Conservation (phyloP, 2,113 vertebrate genomes). For the Cromileptes altivelis region DNA sequence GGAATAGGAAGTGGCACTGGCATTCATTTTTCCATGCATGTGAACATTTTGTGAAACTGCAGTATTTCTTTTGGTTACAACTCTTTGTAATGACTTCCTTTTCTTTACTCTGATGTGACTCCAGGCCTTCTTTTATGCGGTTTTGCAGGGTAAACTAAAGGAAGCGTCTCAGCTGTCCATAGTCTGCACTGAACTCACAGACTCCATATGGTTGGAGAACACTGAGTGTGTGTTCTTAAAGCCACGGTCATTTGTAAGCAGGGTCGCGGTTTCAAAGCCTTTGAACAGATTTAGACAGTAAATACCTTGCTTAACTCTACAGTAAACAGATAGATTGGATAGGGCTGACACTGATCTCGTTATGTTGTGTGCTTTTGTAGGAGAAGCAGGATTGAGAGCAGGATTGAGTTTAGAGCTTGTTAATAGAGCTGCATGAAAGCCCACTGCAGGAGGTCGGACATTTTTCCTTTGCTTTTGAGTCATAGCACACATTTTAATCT, state of each 20-base stretch:
- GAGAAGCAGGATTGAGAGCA: conserved; percentile 47
- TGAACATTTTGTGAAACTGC: neutral
- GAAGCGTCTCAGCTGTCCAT: neutral
- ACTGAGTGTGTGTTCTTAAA: conserved; percentile 14
- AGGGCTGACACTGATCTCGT: conserved; percentile 63
- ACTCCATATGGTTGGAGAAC: neutral
- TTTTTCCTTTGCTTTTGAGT: conserved; percentile 14
- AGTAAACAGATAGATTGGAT: conserved; percentile 70
- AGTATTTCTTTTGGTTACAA: neutral
- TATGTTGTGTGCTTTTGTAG: conserved; percentile 62
- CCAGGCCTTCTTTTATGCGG: neutral
- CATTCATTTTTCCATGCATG: neutral
- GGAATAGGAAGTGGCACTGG: neutral
- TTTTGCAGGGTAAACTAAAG: neutral
- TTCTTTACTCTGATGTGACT: neutral
- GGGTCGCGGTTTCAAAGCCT: conserved; percentile 54
- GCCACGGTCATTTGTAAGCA: conserved; percentile 20
- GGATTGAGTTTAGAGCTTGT: conserved; percentile 56
- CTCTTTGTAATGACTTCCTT: neutral
- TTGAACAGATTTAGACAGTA: conserved; percentile 70
- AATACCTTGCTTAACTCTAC: conserved; percentile 66
- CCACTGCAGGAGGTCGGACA: neutral
- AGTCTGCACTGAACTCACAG: neutral
- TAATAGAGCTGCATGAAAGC: conserved; percentile 43
- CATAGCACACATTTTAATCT: neutral